A percentile compares a stretch with the other conserved stretches of the same genome.
Evolutionary conservation across 1,140 invertebrate species (phyloP).

Genomic region (Myzus persicae): DNA sequence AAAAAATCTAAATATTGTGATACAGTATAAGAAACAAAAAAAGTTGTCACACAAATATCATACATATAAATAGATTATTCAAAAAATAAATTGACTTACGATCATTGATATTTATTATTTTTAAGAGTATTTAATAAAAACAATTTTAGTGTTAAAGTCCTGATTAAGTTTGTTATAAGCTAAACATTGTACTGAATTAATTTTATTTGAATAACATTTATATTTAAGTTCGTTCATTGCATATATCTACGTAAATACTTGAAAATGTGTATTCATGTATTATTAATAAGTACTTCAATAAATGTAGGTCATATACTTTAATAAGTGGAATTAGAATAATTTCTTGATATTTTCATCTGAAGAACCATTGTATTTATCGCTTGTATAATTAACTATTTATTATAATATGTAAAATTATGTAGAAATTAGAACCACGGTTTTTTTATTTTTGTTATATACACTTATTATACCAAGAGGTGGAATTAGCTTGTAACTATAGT

Average conservation of each 20-base stretch:
- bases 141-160: not conserved
- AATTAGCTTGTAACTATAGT: too few relatives aligned
- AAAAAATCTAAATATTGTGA: not conserved
- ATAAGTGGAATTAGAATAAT: not conserved
- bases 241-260: not conserved
- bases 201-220: not conserved
- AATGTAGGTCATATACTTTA: not conserved
- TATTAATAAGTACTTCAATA: not conserved
- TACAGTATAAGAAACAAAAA: too few relatives aligned
- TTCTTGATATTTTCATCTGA: not conserved
- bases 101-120: not conserved
- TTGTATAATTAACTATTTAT: not conserved
- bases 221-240: not conserved
- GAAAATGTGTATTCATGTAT: not conserved
- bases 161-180: not conserved
- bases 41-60: not conserved
- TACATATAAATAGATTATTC: not conserved
- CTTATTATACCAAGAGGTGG: too few relatives aligned
- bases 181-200: not conserved
- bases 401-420: too few relatives aligned
- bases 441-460: too few relatives aligned
- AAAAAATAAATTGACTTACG: not conserved
- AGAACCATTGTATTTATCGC: not conserved
- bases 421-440: too few relatives aligned
- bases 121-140: not conserved